Evolutionary conservation across 2,888 invertebrate species (phyloP), one percentile per base, ranked within the genome.

Genomic region (Apeira syringaria): DNA sequence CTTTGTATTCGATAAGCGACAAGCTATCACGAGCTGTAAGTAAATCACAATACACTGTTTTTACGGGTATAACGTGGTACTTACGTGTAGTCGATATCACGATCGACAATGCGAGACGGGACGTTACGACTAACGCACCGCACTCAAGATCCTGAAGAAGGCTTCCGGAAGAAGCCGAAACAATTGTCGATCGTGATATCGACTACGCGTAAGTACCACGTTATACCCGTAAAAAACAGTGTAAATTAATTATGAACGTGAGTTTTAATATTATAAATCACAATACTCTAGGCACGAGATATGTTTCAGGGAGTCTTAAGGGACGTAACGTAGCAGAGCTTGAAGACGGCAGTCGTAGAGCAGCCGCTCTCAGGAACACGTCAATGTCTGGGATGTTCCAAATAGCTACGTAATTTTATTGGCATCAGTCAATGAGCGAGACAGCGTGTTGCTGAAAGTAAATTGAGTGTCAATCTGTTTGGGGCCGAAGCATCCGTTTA

Each of bases 11-110:
- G 6, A 11, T 12, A 27, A 32, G 20, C 20, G 33, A 24, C 32
- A 44, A 37, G 38, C 37, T 44, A 38, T 44, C 24, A 38, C 25
- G n/a, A n/a, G n/a, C n/a, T n/a, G n/a, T n/a, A n/a, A n/a, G n/a
- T n/a, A n/a, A n/a, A n/a, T n/a, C n/a, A n/a, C n/a, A n/a, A n/a
- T n/a, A n/a, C n/a, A n/a, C n/a, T n/a, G n/a, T n/a, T n/a, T n/a
- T n/a, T n/a, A n/a, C n/a, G n/a, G n/a, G n/a, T n/a, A n/a, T n/a
- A n/a, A n/a, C n/a, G n/a, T n/a, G n/a, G n/a, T n/a, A n/a, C n/a
- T n/a, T n/a, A n/a, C n/a, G n/a, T n/a, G n/a, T n/a, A n/a, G n/a
- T n/a, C n/a, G n/a, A n/a, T n/a, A n/a, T n/a, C n/a, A n/a, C n/a
- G n/a, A n/a, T n/a, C n/a, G n/a, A n/a, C n/a, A n/a, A n/a, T n/a